Evolutionary conservation across 2,888 invertebrate species (phyloP).

Genomic region (Agrochola lychnidis): DNA sequence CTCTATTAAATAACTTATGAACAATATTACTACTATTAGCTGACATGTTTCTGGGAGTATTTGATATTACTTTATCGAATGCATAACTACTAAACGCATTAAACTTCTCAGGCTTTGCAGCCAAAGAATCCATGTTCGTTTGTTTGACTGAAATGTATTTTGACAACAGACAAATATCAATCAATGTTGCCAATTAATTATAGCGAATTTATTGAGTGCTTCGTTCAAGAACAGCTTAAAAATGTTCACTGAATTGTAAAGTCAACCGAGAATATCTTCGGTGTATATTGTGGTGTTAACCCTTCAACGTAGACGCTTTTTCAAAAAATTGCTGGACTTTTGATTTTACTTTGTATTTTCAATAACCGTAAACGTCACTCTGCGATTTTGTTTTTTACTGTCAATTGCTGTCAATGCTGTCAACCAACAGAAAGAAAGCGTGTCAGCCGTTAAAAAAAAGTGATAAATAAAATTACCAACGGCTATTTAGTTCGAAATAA

Average conservation of each 20-base stretch:
- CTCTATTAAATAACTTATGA: slow-evolving; percentile 91
- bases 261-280: slow-evolving; percentile 19
- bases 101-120: slow-evolving; percentile 80
- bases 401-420: slow-evolving; percentile 1
- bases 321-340: slow-evolving; percentile 12
- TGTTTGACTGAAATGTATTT: slow-evolving; percentile 85
- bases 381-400: slow-evolving; percentile 47
- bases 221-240: slow-evolving; percentile 39
- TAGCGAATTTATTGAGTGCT: slow-evolving; percentile 31
- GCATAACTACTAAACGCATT: slow-evolving; percentile 77
- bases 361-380: slow-evolving; percentile 39
- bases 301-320: background rate
- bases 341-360: background rate
- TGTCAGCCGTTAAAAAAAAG: slow-evolving; percentile 57
- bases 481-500: slow-evolving; percentile 32
- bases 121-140: slow-evolving; percentile 89
- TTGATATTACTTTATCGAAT: slow-evolving; percentile 74
- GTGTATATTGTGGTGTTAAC: background rate
- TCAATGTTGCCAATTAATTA: slow-evolving; percentile 73
- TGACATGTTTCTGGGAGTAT: slow-evolving; percentile 75
- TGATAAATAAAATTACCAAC: slow-evolving; percentile 50
- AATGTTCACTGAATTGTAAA: slow-evolving; percentile 1
- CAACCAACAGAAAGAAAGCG: slow-evolving; percentile 44
- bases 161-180: slow-evolving; percentile 70
- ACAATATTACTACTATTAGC: slow-evolving; percentile 82